Base-by-base conservation (phyloP, 1,140 invertebrate species). In the Helicoverpa zea region DNA sequence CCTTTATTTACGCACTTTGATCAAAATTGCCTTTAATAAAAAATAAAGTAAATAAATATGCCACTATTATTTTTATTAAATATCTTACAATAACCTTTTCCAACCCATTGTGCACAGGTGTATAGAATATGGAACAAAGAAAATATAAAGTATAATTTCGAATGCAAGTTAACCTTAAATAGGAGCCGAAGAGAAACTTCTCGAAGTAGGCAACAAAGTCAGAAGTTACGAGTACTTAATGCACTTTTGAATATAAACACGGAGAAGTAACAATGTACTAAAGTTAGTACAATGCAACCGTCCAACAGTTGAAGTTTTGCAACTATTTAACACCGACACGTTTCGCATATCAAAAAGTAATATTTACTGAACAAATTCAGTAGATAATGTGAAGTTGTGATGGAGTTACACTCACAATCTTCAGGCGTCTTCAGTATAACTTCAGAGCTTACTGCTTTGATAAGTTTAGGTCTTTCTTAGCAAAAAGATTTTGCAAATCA, bases 221-320 rank as follows among this genome's bases (percentile, higher is more conserved):
- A 68, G 35, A 76, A 83, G 82, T 80, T 83, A 79, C 59, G 75
- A 83, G 75, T 73, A 79, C 70, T 81, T 84, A 84, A 81, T 84
- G 80, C 77, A 84, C 79, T 84, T 84, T 79, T 81, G 80, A 81
- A 84, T 79, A 79, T 59, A 81, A 84, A 84, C 80, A 81, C 29
- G n/a, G 58, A 70, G 75, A 78, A 73, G 81, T 80, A 72, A 75
- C 72, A 61, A 54, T 79, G 76, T 79, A 78, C 14, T 47, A 70
- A 79, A 72, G 66, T 80, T 79, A 9, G 61, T 64, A 76, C 63
- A 76, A 76, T 81, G 79, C 79, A 68, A 56, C 43, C 51, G 52
- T 56, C 78, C 63, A 14, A 72, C 78, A 63, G 66, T 61, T 61
- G 54, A 52, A 79, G 35, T 79, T 72, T 12, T 43, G 76, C 63